phyloP scores from a whole-genome alignment of 2,113 vertebrate genomes.

The Litocranius walleri region DNA sequence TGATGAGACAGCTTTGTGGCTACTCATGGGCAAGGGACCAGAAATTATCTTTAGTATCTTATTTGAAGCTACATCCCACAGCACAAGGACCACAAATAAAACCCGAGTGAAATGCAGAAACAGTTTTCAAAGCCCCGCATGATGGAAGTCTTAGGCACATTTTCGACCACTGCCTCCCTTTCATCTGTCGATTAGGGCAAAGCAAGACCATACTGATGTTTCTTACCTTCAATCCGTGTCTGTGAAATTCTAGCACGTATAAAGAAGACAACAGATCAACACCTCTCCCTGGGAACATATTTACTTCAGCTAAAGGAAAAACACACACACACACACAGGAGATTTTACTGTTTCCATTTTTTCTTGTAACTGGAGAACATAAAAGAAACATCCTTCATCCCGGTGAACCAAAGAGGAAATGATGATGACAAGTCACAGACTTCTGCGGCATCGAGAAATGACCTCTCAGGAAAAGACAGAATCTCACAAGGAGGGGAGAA shows the following conservation, averaged over 20 bases:
- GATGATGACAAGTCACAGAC: slow-evolving; percentile 29
- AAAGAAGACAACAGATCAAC: neutral
- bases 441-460: slow-evolving; percentile 28
- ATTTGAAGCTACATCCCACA: neutral
- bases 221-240: neutral
- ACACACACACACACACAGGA: neutral
- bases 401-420: slow-evolving; percentile 51
- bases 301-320: neutral
- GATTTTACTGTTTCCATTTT: slow-evolving; percentile 47
- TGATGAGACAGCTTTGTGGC: neutral
- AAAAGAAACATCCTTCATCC: slow-evolving; percentile 32
- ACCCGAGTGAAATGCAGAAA: neutral
- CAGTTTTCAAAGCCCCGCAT: neutral
- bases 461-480: neutral
- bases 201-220: neutral
- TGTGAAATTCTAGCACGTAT: neutral
- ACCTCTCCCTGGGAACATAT: neutral
- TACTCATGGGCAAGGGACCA: neutral
- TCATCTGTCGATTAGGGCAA: neutral
- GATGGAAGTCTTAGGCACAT: neutral
- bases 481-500: neutral
- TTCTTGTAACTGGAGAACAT: slow-evolving; percentile 50
- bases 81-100: neutral
- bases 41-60: neutral
- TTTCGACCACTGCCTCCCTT: neutral